Percentiles rank a stretch among this genome's conserved stretches.
phyloP scores from a whole-genome alignment of 2,888 invertebrate species.

The Calliopum simillimum region DNA sequence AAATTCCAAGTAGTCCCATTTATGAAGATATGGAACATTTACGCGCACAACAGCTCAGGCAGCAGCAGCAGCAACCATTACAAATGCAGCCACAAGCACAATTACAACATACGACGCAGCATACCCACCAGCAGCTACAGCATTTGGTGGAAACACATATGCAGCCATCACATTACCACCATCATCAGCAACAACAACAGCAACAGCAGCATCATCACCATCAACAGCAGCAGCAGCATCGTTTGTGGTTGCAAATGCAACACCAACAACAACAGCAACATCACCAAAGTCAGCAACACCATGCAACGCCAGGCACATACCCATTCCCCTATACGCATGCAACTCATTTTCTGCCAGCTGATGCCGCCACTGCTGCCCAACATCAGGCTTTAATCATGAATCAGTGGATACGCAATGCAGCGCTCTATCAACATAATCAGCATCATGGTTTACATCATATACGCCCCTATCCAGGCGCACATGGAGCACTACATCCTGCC shows the following conservation, averaged over 20 bases:
- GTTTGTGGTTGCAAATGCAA: conserved; percentile 52
- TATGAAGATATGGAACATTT: conserved; percentile 58
- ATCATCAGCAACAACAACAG: conserved; percentile 45
- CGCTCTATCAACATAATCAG: conserved; percentile 72
- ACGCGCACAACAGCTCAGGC: conserved; percentile 46
- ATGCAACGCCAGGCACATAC: conserved; percentile 51
- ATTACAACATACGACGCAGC: conserved; percentile 40
- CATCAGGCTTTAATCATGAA: conserved; percentile 75
- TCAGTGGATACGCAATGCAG: conserved; percentile 80
- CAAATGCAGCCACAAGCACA: conserved; percentile 37
- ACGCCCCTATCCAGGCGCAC: conserved; percentile 42
- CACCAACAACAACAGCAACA: conserved; percentile 55
- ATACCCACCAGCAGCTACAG: conserved; percentile 20
- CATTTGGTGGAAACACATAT: conserved; percentile 26
- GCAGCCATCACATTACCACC: conserved; percentile 40
- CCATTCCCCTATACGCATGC: conserved; percentile 42
- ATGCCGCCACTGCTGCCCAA: conserved; percentile 69
- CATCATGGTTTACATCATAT: conserved; percentile 58
- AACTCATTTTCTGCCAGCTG: conserved; percentile 58
- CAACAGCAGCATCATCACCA: conserved; percentile 51
- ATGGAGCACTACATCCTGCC: conserved; percentile 26
- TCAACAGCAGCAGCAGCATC: conserved; percentile 56
- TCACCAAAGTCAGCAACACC: conserved; percentile 42
- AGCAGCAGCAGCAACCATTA: conserved; percentile 47
- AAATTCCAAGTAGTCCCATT: conserved; percentile 48